These are phyloP conservation scores for Hystrix cristata DNA, from an alignment of 2,113 vertebrate genomes.

Conservation along the genomic window DNA sequence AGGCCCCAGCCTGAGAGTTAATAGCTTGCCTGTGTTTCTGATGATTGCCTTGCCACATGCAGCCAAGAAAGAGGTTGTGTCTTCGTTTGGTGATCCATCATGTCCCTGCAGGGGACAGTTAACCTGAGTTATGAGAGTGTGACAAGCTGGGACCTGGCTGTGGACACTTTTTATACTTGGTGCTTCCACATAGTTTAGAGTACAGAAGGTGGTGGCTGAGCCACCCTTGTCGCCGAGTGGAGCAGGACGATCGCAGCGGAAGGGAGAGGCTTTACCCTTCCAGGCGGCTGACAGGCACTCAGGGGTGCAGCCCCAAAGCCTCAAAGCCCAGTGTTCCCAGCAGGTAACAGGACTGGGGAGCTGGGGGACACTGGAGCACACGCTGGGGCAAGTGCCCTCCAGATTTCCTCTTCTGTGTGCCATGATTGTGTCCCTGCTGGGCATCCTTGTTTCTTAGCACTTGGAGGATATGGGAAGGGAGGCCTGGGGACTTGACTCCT, in stretches of 20 bases:
- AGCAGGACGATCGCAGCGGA: not conserved
- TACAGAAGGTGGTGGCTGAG: not conserved
- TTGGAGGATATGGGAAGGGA: not conserved
- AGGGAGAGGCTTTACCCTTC: not conserved
- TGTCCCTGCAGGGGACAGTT: not conserved
- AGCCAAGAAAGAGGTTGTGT: not conserved
- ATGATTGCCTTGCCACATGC: not conserved
- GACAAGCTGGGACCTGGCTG: not conserved
- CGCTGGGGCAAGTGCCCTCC: not conserved
- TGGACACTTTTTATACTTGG: not conserved
- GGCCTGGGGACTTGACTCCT: too few relatives aligned
- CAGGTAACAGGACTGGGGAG: not conserved
- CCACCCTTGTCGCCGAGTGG: not conserved
- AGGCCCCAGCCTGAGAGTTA: not conserved
- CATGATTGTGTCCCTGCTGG: not conserved
- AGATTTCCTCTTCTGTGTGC: not conserved
- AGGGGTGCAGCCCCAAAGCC: not conserved
- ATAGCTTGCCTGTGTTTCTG: not conserved
- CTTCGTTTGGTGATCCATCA: not conserved
- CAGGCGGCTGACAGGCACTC: not conserved
- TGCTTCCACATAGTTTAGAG: not conserved
- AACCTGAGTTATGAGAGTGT: not conserved
- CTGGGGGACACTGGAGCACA: not conserved
- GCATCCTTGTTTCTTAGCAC: not conserved
- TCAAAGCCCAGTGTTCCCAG: not conserved